Base-by-base conservation (phyloP, 2,113 vertebrate genomes). In the Podilymbus podiceps region DNA sequence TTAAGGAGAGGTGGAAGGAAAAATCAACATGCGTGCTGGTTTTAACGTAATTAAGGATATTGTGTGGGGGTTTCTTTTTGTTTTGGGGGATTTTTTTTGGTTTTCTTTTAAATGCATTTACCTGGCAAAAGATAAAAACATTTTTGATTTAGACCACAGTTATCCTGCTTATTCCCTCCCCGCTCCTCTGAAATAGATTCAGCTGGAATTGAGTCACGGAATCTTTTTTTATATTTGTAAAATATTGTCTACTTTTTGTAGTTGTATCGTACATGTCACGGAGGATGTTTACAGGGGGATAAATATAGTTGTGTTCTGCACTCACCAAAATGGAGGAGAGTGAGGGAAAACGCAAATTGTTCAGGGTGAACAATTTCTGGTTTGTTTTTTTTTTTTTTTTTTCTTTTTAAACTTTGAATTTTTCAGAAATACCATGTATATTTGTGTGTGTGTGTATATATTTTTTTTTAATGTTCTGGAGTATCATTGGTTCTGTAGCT, bases 131-230 rank as follows among this genome's bases (percentile, higher is more conserved):
- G 69, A 84, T 92, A 52, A 93, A 90, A 90, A 49, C 21, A 10
- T 12, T 64, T 58, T 89, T 75, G 69, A 79, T 91, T 93, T 88
- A 86, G 75, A 86, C n/a, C 52, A 23, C 59, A 25, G 21, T 92
- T 90, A 89, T 31, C 80, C 21, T 89, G 9, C 58, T 91, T 89
- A 47, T 53, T 89, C 50, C 53, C n/a, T 63, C 14, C 23, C 8
- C 31, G 8, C 22, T 85, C 89, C 95, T 94, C 56, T 95, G 89
- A 80, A 88, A 79, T 12, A 90, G 66, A 47, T 87, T 95, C 89
- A 96, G 58, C 85, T 97, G 31, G 64, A 95, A 75, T 40, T 71
- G 56, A 96, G 95, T 97, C 92, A 83, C 52, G 79, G 84, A 77
- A 69, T 67, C 78, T 44, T 85, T 85, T 95, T 63, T n/a, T 68